Evolutionary conservation across 2,888 invertebrate species (phyloP).

Genomic region (Keiferia lycopersicella): DNA sequence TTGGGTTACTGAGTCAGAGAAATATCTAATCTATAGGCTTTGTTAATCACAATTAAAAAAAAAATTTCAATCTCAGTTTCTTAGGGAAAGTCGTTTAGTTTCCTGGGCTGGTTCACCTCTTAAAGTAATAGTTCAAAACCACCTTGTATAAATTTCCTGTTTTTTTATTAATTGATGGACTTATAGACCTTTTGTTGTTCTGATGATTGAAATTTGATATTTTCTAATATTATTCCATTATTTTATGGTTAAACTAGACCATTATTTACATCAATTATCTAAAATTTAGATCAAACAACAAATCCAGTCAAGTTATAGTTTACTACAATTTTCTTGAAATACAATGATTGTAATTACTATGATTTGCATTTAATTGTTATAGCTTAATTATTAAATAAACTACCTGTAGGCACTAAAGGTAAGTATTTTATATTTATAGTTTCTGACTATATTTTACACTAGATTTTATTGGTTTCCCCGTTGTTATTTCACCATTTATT

Average conservation of each 20-base stretch:
- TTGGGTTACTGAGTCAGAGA: too few relatives aligned
- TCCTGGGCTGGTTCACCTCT: too few relatives aligned
- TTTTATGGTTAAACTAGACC: neutral
- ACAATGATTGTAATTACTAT: conserved; percentile 9
- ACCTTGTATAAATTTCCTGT: too few relatives aligned
- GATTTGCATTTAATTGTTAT: conserved; percentile 16
- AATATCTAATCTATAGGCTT: too few relatives aligned
- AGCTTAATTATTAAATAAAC: conserved; percentile 8
- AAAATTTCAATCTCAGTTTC: too few relatives aligned
- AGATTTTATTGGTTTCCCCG: too few relatives aligned
- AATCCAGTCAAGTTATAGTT: conserved; percentile 4
- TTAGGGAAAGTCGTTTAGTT: too few relatives aligned
- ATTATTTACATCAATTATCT: conserved; percentile 1
- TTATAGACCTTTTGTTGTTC: neutral
- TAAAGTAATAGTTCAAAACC: too few relatives aligned
- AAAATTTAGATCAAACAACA: neutral
- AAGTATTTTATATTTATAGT: neutral
- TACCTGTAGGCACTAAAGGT: neutral
- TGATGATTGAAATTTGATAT: neutral
- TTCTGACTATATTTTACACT: too few relatives aligned
- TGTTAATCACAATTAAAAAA: too few relatives aligned
- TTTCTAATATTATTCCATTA: neutral
- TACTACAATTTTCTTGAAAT: conserved; percentile 2
- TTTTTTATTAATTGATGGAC: too few relatives aligned
- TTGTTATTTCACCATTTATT: too few relatives aligned